A percentile compares a stretch with the other conserved stretches of the same genome.
These are phyloP conservation scores for Pitangus sulphuratus DNA, from an alignment of 2,797 vertebrate genomes.

Conservation along the genomic window DNA sequence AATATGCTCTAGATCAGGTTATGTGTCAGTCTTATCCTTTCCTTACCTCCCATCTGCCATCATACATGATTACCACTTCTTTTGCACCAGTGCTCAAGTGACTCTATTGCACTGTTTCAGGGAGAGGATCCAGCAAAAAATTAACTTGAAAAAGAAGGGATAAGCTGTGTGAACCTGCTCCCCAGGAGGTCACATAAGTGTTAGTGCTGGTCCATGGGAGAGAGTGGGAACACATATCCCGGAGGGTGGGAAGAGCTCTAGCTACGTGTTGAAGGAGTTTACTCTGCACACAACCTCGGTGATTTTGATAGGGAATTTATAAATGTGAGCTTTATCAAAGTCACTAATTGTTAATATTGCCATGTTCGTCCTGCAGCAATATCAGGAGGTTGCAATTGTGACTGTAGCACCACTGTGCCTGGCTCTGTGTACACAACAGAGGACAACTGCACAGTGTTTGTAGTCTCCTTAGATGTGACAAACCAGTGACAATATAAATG, in stretches of 20 bases:
- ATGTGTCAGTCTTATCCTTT: neutral
- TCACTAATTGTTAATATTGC: neutral
- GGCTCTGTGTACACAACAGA: neutral
- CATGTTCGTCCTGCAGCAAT: neutral
- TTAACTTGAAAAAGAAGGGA: neutral
- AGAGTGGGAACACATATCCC: accelerated
- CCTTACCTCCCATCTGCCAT: neutral
- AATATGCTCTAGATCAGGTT: neutral
- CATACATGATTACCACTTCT: neutral
- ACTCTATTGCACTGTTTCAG: neutral
- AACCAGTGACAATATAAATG: accelerated
- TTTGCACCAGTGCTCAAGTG: neutral
- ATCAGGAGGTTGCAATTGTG: neutral
- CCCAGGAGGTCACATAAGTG: neutral
- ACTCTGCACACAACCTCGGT: neutral
- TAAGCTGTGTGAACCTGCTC: neutral
- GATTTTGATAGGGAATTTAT: neutral
- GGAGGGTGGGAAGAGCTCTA: neutral
- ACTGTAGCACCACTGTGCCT: neutral
- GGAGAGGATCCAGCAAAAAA: neutral
- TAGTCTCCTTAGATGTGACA: neutral
- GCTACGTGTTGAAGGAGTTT: neutral
- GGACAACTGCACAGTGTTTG: neutral
- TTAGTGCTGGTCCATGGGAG: neutral
- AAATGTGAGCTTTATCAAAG: neutral